Evolutionary conservation across 2,113 vertebrate genomes (phyloP), one percentile per base, ranked within the genome.

Genomic region (Xenopus borealis): DNA sequence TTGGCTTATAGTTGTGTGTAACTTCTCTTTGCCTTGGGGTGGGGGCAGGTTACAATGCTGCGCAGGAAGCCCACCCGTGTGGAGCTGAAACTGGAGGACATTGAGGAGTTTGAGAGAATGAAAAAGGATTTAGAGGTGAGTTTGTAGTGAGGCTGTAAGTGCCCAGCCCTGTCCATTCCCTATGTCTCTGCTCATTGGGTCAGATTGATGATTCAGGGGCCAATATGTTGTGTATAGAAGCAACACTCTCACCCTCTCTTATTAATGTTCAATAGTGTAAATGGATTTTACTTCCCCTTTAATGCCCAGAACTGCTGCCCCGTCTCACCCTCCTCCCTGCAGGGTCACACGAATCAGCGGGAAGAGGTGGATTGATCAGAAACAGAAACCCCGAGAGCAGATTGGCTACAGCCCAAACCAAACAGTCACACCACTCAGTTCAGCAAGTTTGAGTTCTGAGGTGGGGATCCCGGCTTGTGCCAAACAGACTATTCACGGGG

Each of bases 61-160:
- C 90, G 95, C 77, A 87, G 96, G 69, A 98, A 98, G 72, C 96
- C 96, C 13, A 98, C 96, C 0, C 95, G 96, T 10, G 82, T 98
- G 75, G 96, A 98, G 80, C 90, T 98, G 72, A 98, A 98, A 79
- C 89, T 98, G 68, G 96, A 98, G 19, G 96, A 98, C 76, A 94
- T 93, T 0, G 96, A 98, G 44, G 96, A 98, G 85, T 98, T 98
- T 47, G 97, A 98, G 79, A 93, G 91, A 50, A 87, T 96, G 53
- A 93, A 94, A 66, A 98, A 98, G 75, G 96, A 98, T 68, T 88
- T 98, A 0, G 97, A 98, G 94, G 96, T 96, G 80, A 74, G 47
- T 40, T 40, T 6, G 33, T 27, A 2, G 23, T 27, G 23, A 27
- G 23, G 23, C 23, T 27, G 23, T 27, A 27, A 27, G 23, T 27